A percentile compares a stretch with the other conserved stretches of the same genome.
These are phyloP conservation scores for Dendrolimus houi DNA, from an alignment of 2,888 invertebrate genomes.

Conservation along the genomic window DNA sequence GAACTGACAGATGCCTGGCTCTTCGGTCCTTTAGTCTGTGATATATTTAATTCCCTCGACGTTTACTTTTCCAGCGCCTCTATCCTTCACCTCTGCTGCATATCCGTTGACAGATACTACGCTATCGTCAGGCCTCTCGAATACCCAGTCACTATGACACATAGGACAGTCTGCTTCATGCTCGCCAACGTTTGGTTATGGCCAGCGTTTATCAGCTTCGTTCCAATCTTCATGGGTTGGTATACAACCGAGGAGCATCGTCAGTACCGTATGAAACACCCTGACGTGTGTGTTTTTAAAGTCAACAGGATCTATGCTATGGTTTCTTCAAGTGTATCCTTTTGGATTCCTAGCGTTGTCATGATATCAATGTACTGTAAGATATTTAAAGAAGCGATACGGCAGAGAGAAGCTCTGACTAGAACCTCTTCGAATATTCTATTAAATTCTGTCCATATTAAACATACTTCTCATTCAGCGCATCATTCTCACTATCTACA, in stretches of 20 bases:
- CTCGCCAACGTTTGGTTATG: constrained; percentile 93
- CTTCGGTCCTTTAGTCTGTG: constrained; percentile 93
- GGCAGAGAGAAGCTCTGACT: constrained; percentile 88
- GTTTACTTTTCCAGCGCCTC: constrained; percentile 95
- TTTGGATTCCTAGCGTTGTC: constrained; percentile 94
- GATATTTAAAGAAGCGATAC: constrained; percentile 88
- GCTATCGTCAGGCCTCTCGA: constrained; percentile 94
- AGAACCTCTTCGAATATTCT: constrained; percentile 92
- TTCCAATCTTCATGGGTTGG: constrained; percentile 96
- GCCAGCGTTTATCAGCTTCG: constrained; percentile 94
- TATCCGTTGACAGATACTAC: constrained; percentile 94
- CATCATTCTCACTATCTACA: constrained; percentile 76
- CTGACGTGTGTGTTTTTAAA: constrained; percentile 88
- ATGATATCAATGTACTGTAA: constrained; percentile 95
- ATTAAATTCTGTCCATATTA: constrained; percentile 89
- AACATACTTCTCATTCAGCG: constrained; percentile 83
- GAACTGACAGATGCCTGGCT: constrained; percentile 92
- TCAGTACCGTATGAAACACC: constrained; percentile 77
- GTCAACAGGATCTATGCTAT: constrained; percentile 92
- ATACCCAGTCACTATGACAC: constrained; percentile 94
- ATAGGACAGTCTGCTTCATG: constrained; percentile 87
- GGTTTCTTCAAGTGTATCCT: constrained; percentile 92
- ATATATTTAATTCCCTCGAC: constrained; percentile 95
- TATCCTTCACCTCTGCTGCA: constrained; percentile 95
- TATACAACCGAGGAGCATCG: constrained; percentile 92